Evolutionary conservation across 2,113 vertebrate species (phyloP).

Genomic region (Calidris pygmaea): DNA sequence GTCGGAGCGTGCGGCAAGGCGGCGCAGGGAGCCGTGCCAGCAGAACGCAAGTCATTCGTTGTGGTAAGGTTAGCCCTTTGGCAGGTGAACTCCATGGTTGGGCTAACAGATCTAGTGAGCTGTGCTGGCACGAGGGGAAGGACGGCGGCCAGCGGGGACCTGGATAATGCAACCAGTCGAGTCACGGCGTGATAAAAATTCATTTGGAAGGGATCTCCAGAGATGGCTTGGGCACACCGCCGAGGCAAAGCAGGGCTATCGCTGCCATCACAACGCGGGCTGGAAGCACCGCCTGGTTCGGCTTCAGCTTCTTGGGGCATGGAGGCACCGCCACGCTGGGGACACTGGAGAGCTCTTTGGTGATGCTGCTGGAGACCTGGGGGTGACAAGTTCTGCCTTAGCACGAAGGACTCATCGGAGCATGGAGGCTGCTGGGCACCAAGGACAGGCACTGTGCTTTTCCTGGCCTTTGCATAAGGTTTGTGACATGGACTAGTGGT

Average conservation of each 20-base stretch:
- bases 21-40: not conserved
- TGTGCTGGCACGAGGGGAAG: not conserved
- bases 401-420: not conserved
- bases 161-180: not conserved
- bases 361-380: not conserved
- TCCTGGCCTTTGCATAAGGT: not conserved
- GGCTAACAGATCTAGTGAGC: not conserved
- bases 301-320: not conserved
- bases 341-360: not conserved
- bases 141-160: not conserved
- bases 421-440: not conserved
- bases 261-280: fast-evolving
- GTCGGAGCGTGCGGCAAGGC: not conserved
- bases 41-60: not conserved
- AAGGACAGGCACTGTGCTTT: not conserved
- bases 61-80: not conserved
- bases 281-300: not conserved
- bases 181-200: not conserved
- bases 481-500: not conserved
- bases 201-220: not conserved
- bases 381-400: not conserved
- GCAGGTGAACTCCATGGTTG: not conserved
- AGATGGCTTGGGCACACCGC: not conserved
- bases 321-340: not conserved
- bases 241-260: not conserved